These are phyloP conservation scores for Drosophila setosimentum DNA, from an alignment of 2,888 invertebrate species.

Conservation along the genomic window DNA sequence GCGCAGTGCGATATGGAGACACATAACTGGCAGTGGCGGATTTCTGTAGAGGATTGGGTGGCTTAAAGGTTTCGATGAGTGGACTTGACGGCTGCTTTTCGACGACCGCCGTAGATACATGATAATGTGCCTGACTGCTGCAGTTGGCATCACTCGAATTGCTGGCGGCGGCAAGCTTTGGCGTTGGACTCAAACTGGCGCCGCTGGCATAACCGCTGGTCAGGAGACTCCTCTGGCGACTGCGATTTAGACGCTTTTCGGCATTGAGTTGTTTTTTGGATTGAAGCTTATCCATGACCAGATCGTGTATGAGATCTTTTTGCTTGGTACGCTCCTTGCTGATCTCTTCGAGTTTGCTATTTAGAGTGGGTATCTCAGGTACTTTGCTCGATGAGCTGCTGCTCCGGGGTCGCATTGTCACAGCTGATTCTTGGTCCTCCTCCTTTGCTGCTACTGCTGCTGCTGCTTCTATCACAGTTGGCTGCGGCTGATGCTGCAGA, in stretches of 20 bases:
- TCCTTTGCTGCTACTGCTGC: constrained; percentile 12
- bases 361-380: constrained; percentile 87
- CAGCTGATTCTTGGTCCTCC: constrained; percentile 4
- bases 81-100: constrained; percentile 26
- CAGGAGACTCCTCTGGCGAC: constrained; percentile 86
- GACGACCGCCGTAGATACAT: constrained; percentile 77
- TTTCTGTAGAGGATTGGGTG: constrained; percentile 73
- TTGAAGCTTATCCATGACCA: constrained; percentile 92
- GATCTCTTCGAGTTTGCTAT: constrained; percentile 90
- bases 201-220: constrained; percentile 82
- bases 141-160: constrained; percentile 79
- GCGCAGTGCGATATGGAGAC: constrained; percentile 71
- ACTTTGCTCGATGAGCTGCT: constrained; percentile 74
- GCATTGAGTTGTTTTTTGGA: constrained; percentile 89
- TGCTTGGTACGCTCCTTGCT: constrained; percentile 93
- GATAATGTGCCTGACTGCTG: constrained; percentile 84
- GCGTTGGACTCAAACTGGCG: constrained; percentile 83
- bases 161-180: constrained; percentile 81
- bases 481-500: constrained; percentile 57
- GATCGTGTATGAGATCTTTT: constrained; percentile 92
- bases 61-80: constrained; percentile 49
- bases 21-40: constrained; percentile 76
- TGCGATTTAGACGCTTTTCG: constrained; percentile 87
- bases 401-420: constrained; percentile 55
- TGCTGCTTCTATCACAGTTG: constrained; percentile 83